Conservation (phyloP, 2,888 invertebrate species). For the Drosophila limbata region DNA sequence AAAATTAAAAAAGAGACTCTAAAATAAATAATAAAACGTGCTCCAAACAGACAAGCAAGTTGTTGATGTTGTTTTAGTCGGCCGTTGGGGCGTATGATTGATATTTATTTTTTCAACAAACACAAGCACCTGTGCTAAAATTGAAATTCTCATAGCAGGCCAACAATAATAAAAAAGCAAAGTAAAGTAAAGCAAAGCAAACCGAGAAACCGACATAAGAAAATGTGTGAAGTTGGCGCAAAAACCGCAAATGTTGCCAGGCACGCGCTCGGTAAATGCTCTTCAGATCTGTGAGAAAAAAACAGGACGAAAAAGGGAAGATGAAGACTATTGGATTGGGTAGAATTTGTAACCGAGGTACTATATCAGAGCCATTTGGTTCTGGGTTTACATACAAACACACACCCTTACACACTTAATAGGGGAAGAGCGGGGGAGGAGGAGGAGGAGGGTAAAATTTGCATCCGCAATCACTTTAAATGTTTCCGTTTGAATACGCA, state of each 20-base stretch:
- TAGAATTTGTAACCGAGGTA: constrained; percentile 11
- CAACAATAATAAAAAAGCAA: constrained; percentile 45
- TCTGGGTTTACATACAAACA: constrained; percentile 25
- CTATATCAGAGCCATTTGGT: constrained; percentile 55
- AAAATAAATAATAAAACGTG: constrained; percentile 31
- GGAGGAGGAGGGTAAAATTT: constrained; percentile 49
- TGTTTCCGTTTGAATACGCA: constrained; percentile 82
- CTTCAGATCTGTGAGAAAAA: constrained; percentile 62
- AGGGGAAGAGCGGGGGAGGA: neutral
- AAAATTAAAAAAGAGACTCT: constrained; percentile 45
- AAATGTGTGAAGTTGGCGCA: constrained; percentile 79
- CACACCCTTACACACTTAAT: constrained; percentile 23
- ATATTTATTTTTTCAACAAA: constrained; percentile 79
- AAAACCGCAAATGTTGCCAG: constrained; percentile 79
- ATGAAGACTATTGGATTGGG: constrained; percentile 1
- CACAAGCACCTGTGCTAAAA: constrained; percentile 75
- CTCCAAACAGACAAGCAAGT: constrained; percentile 2
- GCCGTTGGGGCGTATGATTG: constrained; percentile 73
- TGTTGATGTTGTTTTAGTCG: constrained; percentile 18
- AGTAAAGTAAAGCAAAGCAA: constrained; percentile 39
- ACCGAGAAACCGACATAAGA: constrained; percentile 62
- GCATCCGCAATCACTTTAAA: constrained; percentile 83
- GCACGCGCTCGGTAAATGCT: constrained; percentile 71
- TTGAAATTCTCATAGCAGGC: constrained; percentile 75
- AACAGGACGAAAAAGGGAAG: constrained; percentile 18